Conservation (phyloP, 2,888 invertebrate species). For the Rhagium mordax region DNA sequence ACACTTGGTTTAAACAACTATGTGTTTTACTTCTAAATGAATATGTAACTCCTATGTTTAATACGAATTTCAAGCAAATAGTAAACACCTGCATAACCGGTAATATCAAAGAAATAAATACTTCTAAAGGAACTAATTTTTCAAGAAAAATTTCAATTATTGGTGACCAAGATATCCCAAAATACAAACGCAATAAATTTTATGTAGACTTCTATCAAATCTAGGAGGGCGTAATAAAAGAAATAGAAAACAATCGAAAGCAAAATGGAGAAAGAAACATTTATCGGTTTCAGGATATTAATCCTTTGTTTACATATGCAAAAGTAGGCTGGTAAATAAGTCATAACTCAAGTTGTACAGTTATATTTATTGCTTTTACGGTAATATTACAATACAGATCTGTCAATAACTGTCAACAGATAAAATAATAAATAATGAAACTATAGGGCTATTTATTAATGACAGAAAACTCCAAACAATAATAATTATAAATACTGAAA, state of each 20-base stretch:
- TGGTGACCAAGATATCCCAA: background rate
- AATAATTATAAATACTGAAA: too few species aligned
- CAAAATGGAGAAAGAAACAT: background rate
- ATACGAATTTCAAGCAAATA: constrained; percentile 4
- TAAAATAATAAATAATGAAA: too few species aligned
- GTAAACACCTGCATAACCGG: background rate
- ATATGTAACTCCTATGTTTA: background rate
- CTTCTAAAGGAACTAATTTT: background rate
- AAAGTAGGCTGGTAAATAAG: too few species aligned
- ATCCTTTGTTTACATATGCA: too few species aligned
- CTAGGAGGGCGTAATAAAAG: background rate
- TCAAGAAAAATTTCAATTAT: background rate
- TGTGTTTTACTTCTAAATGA: constrained; percentile 13
- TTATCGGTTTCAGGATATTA: too few species aligned
- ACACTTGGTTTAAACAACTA: constrained; percentile 2
- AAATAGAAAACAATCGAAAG: background rate
- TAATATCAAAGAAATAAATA: background rate
- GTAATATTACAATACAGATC: too few species aligned
- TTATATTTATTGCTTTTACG: too few species aligned
- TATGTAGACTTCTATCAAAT: constrained; percentile 19
- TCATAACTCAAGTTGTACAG: too few species aligned
- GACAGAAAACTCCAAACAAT: too few species aligned
- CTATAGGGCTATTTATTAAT: too few species aligned
- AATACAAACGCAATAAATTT: constrained; percentile 11
- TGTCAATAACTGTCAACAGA: too few species aligned